These are phyloP conservation scores for Betta splendens DNA, from an alignment of 2,797 vertebrate species.

Conservation along the genomic window DNA sequence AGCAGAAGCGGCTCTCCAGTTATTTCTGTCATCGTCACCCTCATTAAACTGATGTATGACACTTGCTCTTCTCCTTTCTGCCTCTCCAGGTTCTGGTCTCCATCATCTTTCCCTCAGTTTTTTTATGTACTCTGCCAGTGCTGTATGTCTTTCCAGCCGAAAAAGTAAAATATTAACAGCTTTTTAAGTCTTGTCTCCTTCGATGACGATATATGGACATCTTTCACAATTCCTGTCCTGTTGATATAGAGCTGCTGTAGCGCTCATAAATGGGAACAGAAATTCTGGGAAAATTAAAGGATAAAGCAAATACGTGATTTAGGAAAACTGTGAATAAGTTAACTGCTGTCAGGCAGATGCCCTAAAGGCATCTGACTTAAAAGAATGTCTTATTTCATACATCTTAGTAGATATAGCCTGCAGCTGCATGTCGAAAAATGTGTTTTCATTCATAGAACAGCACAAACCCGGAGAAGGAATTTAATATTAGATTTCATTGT, in stretches of 20 bases:
- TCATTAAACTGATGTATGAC: slow-evolving; percentile 82
- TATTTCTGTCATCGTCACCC: slow-evolving; percentile 80
- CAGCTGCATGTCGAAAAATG: no score
- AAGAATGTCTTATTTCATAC: no score
- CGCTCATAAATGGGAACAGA: no score
- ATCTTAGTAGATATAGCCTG: no score
- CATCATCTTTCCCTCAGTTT: slow-evolving; percentile 30
- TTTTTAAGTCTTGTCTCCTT: slow-evolving; percentile 5
- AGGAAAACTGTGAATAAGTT: no score
- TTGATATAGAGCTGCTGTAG: background rate
- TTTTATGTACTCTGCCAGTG: slow-evolving; percentile 38
- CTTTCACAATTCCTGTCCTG: background rate
- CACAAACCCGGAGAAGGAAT: no score
- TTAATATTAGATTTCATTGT: no score
- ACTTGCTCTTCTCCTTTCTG: slow-evolving; percentile 53
- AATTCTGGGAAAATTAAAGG: no score
- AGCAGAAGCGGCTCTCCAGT: slow-evolving; percentile 75
- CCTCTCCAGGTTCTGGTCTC: slow-evolving; percentile 35
- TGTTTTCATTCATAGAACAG: no score
- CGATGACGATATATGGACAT: background rate
- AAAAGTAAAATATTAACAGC: background rate
- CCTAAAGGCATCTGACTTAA: background rate
- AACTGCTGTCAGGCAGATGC: no score
- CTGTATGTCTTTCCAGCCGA: slow-evolving; percentile 21
- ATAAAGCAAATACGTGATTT: no score